Conservation (phyloP, 1,140 invertebrate genomes). For the Apis dorsata region DNA sequence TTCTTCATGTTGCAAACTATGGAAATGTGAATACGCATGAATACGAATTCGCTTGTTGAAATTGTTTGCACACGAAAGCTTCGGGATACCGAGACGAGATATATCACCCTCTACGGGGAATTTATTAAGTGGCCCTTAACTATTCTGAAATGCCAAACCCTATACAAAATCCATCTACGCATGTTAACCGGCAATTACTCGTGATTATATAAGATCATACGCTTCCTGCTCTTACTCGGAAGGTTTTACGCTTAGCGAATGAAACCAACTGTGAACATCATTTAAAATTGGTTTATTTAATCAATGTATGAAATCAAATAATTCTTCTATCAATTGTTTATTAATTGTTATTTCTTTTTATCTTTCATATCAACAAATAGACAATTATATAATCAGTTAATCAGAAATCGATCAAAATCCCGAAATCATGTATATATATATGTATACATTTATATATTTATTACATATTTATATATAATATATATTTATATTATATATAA, state of each 20-base stretch:
- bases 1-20: neutral
- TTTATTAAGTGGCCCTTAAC: too few species aligned
- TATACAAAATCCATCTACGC: conserved; percentile 4
- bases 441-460: too few species aligned
- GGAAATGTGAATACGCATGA: neutral
- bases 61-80: neutral
- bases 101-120: neutral
- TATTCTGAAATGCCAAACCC: conserved; percentile 1
- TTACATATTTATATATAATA: too few species aligned
- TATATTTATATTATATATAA: too few species aligned
- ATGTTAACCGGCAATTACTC: conserved; percentile 42
- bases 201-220: conserved; percentile 54
- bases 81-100: neutral
- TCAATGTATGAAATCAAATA: too few species aligned
- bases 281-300: too few species aligned
- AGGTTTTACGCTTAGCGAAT: conserved; percentile 15
- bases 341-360: too few species aligned
- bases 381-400: conserved; percentile 24
- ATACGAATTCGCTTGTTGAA: neutral
- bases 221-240: conserved; percentile 60
- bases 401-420: neutral
- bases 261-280: neutral
- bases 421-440: conserved; percentile 22
- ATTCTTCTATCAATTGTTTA: too few species aligned
- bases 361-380: neutral